These are phyloP conservation scores for Harmothoe impar DNA, from an alignment of 2,888 invertebrate species.

Conservation along the genomic window DNA sequence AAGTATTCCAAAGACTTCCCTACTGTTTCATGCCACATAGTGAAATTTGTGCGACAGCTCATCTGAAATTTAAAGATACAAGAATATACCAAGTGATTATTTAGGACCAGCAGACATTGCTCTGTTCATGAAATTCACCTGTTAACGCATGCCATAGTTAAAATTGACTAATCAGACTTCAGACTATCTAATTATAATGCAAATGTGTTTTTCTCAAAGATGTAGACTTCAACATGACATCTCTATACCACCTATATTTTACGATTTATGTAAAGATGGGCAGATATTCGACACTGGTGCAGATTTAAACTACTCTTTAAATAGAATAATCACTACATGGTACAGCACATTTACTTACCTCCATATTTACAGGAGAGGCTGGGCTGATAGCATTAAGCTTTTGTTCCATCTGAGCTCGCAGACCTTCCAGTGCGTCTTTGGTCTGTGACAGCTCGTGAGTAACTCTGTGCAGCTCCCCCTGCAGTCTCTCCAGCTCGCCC, in stretches of 20 bases:
- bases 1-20: slow-evolving; percentile 59
- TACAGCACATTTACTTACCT: neutral
- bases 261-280: too few relatives aligned
- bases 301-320: too few relatives aligned
- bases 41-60: slow-evolving; percentile 60
- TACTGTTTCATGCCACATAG: slow-evolving; percentile 60
- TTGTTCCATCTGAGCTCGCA: slow-evolving; percentile 23
- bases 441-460: slow-evolving; percentile 45
- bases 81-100: neutral
- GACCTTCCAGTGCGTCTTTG: slow-evolving; percentile 14
- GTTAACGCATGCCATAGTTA: too few relatives aligned
- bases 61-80: slow-evolving; percentile 56
- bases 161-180: too few relatives aligned
- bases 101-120: too few relatives aligned
- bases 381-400: slow-evolving; percentile 35
- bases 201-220: too few relatives aligned
- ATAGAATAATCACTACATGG: too few relatives aligned
- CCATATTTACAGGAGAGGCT: slow-evolving; percentile 7
- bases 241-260: too few relatives aligned
- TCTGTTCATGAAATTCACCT: too few relatives aligned
- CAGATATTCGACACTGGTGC: too few relatives aligned
- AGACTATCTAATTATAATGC: too few relatives aligned
- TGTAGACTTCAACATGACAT: too few relatives aligned
- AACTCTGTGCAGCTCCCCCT: slow-evolving; percentile 36
- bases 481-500: slow-evolving; percentile 30